Evolutionary conservation across 1,140 invertebrate species (phyloP).

Genomic region (Eueides isabella): DNA sequence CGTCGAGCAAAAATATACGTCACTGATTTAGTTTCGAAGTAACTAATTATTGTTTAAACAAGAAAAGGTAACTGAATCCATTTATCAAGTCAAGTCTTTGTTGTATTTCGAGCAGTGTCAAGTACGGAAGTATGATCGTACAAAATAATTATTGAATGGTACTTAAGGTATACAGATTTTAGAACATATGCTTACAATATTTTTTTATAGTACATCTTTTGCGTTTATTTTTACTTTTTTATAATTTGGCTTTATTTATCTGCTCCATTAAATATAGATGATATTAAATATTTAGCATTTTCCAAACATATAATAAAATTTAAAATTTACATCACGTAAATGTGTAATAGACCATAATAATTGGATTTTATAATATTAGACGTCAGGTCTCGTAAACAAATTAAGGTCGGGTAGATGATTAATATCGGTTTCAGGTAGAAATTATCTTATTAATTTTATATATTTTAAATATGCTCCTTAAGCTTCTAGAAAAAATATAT

Average conservation of each 20-base stretch:
- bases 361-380: slow-evolving; percentile 30
- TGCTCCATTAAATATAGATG: no score
- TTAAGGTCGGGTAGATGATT: slow-evolving; percentile 26
- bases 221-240: not conserved
- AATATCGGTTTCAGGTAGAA: slow-evolving; percentile 23
- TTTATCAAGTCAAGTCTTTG: slow-evolving; percentile 25
- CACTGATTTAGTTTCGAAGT: slow-evolving; percentile 58
- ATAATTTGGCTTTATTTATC: no score
- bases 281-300: not conserved
- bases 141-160: not conserved
- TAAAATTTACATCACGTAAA: slow-evolving; percentile 4
- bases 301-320: slow-evolving; percentile 4
- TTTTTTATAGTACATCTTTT: not conserved
- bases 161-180: not conserved
- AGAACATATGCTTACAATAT: not conserved
- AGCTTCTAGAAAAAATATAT: not conserved
- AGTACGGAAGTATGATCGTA: not conserved
- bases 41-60: slow-evolving; percentile 68
- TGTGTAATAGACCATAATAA: slow-evolving; percentile 28
- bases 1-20: slow-evolving; percentile 65
- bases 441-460: slow-evolving; percentile 18
- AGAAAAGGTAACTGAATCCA: slow-evolving; percentile 38
- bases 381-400: slow-evolving; percentile 24
- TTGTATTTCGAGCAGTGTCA: slow-evolving; percentile 12
- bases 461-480: not conserved